Conservation (phyloP, 2,888 invertebrate genomes). For the Muschampia plurimacula region DNA sequence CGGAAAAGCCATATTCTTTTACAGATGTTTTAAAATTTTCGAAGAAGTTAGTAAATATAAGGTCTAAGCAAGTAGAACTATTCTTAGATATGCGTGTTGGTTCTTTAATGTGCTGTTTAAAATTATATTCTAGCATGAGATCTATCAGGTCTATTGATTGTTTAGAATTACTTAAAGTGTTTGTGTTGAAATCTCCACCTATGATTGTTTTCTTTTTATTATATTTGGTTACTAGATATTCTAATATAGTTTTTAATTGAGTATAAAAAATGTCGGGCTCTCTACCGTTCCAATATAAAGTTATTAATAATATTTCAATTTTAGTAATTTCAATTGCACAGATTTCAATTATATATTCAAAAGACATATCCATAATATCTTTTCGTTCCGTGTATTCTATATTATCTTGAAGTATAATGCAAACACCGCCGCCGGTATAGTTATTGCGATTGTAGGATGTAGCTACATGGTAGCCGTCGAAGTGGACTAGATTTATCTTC, state of each 20-base stretch:
- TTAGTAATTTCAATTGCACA: too few relatives aligned
- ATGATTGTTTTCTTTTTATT: too few relatives aligned
- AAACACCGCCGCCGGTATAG: slow-evolving; percentile 1
- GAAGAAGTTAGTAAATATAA: background rate
- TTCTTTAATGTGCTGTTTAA: background rate
- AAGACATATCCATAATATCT: too few relatives aligned
- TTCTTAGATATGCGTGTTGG: background rate
- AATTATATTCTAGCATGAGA: slow-evolving; percentile 2
- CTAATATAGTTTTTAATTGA: too few relatives aligned
- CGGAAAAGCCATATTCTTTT: slow-evolving; percentile 4
- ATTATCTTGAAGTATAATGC: too few relatives aligned
- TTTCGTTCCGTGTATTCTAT: too few relatives aligned
- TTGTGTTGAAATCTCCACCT: too few relatives aligned
- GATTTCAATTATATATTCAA: too few relatives aligned
- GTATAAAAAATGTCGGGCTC: too few relatives aligned
- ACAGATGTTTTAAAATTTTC: background rate
- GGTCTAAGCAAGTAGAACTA: background rate
- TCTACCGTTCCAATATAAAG: too few relatives aligned
- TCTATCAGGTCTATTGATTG: background rate
- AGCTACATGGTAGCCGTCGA: background rate
- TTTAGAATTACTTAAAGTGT: background rate
- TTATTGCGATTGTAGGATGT: background rate
- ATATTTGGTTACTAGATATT: too few relatives aligned
- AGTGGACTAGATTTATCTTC: background rate
- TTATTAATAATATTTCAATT: too few relatives aligned